Percentiles rank a stretch among this genome's conserved stretches.
phyloP scores from a whole-genome alignment of 1,140 invertebrate species.

The Temnothorax longispinosus region DNA sequence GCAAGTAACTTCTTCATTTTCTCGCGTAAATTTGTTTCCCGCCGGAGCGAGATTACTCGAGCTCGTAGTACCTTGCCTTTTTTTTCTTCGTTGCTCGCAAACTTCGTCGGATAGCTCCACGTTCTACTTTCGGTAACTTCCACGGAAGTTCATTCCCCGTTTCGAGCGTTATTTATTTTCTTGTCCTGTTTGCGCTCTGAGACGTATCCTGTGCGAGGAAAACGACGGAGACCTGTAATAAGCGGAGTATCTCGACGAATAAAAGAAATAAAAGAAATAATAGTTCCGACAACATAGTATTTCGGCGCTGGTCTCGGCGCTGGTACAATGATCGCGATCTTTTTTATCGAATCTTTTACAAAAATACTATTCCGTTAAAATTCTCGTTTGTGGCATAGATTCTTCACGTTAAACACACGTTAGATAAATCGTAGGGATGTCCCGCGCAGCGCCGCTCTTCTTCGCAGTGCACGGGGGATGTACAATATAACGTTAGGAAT shows the following conservation, averaged over 20 bases:
- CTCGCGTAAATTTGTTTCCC: slow-evolving; percentile 53
- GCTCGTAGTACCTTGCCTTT: slow-evolving; percentile 36
- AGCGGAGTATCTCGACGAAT: neutral
- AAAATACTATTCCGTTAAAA: neutral
- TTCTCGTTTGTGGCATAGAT: neutral
- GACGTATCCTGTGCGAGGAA: neutral
- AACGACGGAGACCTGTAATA: neutral
- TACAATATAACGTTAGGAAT: neutral
- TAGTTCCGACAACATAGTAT: neutral
- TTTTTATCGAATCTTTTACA: neutral
- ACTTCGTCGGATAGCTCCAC: slow-evolving; percentile 59
- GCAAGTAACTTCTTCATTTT: slow-evolving; percentile 23
- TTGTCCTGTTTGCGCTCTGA: slow-evolving; percentile 62
- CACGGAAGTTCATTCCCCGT: slow-evolving; percentile 43
- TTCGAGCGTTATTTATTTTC: slow-evolving; percentile 68
- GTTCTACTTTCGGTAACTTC: slow-evolving; percentile 65
- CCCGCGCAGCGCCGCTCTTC: neutral
- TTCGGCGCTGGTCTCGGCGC: neutral
- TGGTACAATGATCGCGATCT: neutral
- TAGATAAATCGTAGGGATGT: neutral
- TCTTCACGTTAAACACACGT: neutral
- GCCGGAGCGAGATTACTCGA: slow-evolving; percentile 59
- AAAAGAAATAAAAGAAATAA: neutral
- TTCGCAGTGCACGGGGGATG: neutral
- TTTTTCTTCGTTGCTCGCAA: slow-evolving; percentile 44